Evolutionary conservation across 2,113 vertebrate species (phyloP).

Genomic region (Oriolus oriolus): DNA sequence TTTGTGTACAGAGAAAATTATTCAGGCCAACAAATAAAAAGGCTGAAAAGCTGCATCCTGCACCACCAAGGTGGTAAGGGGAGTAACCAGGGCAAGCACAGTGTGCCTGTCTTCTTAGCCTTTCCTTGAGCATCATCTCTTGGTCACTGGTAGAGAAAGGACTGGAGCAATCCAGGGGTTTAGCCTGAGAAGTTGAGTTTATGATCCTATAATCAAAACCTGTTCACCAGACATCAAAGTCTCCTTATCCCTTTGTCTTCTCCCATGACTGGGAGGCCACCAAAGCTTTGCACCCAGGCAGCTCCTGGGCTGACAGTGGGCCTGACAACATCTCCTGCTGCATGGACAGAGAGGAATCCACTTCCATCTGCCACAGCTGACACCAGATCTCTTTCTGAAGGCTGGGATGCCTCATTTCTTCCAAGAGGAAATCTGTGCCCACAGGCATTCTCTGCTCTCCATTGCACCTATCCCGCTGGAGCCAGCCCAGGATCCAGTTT

Average conservation of each 20-base stretch:
- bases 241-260: not conserved
- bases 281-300: not conserved
- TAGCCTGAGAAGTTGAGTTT: not conserved
- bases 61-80: not conserved
- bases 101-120: not conserved
- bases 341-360: not conserved
- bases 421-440: not conserved
- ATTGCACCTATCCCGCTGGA: rapidly evolving
- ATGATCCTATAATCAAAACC: not conserved
- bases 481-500: not conserved
- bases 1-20: not conserved
- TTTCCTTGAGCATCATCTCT: not conserved
- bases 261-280: not conserved
- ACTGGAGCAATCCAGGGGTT: rapidly evolving
- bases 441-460: not conserved
- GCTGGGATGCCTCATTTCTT: not conserved
- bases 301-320: not conserved
- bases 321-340: not conserved
- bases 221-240: not conserved
- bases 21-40: not conserved
- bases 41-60: not conserved
- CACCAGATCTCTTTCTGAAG: not conserved
- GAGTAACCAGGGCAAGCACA: not conserved
- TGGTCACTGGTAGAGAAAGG: not conserved
- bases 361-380: not conserved